Conservation (phyloP, 2,113 vertebrate species). For the Micronycteris hirsuta region DNA sequence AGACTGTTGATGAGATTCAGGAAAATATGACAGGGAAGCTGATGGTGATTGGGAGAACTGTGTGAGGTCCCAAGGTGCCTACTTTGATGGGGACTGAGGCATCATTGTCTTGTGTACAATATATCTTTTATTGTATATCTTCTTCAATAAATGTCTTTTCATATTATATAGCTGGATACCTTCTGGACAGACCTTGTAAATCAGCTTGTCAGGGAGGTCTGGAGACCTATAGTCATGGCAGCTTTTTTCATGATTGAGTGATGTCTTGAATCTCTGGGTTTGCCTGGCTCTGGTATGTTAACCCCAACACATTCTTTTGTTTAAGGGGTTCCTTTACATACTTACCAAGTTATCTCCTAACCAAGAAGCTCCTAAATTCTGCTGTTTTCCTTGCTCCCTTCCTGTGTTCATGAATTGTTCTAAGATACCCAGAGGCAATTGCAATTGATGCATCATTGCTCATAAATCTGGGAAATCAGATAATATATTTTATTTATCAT, state of each 20-base stretch:
- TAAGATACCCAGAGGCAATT: not conserved
- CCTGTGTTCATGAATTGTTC: not conserved
- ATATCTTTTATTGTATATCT: too few species aligned
- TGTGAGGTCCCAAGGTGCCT: too few species aligned
- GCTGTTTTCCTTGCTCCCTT: not conserved
- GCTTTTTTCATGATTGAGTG: not conserved
- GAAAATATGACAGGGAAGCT: too few species aligned
- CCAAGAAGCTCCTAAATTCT: not conserved
- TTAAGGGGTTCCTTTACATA: not conserved
- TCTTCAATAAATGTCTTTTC: too few species aligned
- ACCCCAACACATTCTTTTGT: not conserved
- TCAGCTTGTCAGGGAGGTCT: not conserved
- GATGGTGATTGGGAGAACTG: too few species aligned
- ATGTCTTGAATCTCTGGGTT: not conserved
- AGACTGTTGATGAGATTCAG: too few species aligned
- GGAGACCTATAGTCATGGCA: not conserved
- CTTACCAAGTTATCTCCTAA: not conserved
- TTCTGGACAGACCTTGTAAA: not conserved
- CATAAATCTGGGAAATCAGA: not conserved
- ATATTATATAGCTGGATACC: too few species aligned
- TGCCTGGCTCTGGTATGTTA: not conserved
- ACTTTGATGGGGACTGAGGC: too few species aligned
- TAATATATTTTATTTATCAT: slow-evolving; percentile 5
- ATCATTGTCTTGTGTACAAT: too few species aligned
- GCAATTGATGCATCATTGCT: not conserved